These are phyloP conservation scores for Lithophane socia DNA, from an alignment of 2,888 invertebrate species.

Conservation along the genomic window DNA sequence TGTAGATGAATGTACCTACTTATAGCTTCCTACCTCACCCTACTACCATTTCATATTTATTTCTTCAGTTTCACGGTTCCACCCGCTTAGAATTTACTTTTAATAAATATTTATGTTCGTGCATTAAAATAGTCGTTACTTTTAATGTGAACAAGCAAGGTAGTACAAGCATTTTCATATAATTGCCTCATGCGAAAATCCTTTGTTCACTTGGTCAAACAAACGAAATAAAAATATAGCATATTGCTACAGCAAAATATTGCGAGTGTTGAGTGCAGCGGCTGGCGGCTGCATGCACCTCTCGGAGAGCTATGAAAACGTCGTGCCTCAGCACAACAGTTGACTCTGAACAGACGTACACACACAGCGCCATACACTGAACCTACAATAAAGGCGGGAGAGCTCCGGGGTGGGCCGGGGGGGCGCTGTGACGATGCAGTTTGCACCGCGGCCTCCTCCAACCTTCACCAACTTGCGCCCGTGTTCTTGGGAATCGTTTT, in stretches of 20 bases:
- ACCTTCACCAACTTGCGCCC: slow-evolving; percentile 90
- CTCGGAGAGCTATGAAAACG: slow-evolving; percentile 82
- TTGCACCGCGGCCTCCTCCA: slow-evolving; percentile 90
- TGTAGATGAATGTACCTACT: neutral
- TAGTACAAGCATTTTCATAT: slow-evolving; percentile 51
- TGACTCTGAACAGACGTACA: slow-evolving; percentile 85
- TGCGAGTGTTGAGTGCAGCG: slow-evolving; percentile 79
- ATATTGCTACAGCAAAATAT: slow-evolving; percentile 77
- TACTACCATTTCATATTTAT: slow-evolving; percentile 3
- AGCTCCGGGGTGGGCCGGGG: slow-evolving; percentile 74
- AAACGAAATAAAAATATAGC: slow-evolving; percentile 57
- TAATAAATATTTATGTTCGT: slow-evolving; percentile 38
- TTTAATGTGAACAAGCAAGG: slow-evolving; percentile 51
- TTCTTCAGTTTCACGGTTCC: slow-evolving; percentile 27
- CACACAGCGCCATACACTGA: slow-evolving; percentile 72
- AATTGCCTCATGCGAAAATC: slow-evolving; percentile 56
- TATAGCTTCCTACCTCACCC: slow-evolving; percentile 5
- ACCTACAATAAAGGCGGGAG: slow-evolving; percentile 83
- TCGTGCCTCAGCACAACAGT: slow-evolving; percentile 87
- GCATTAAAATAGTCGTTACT: slow-evolving; percentile 46
- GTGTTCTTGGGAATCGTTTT: slow-evolving; percentile 90
- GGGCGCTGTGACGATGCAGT: slow-evolving; percentile 88
- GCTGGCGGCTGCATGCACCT: slow-evolving; percentile 74
- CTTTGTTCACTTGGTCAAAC: slow-evolving; percentile 65
- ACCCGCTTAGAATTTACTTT: slow-evolving; percentile 27